phyloP scores from a whole-genome alignment of 2,888 invertebrate species.

The Slavum lentiscoides region DNA sequence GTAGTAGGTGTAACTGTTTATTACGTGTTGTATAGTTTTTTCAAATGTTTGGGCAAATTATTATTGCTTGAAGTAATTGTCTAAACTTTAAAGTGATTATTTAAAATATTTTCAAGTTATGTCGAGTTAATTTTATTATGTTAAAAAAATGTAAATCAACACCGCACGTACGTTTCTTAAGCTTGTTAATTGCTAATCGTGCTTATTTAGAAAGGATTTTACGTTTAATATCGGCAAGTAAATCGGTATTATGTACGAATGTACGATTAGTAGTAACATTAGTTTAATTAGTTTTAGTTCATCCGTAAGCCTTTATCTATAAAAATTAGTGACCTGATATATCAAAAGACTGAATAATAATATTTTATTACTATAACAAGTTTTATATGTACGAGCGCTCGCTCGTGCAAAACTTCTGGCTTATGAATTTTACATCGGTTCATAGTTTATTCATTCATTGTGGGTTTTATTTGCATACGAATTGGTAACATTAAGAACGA shows the following conservation, averaged over 20 bases:
- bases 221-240: not conserved
- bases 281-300: not conserved
- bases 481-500: slow-evolving; percentile 1
- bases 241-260: slow-evolving; percentile 2
- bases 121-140: not conserved
- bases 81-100: not conserved
- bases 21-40: not conserved
- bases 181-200: not conserved
- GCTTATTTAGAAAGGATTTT: not conserved
- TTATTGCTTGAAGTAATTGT: not conserved
- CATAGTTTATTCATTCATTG: slow-evolving; percentile 10
- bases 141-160: not conserved
- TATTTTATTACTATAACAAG: not conserved
- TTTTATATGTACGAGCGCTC: not conserved
- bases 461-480: slow-evolving; percentile 3
- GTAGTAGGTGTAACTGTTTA: not conserved
- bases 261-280: not conserved
- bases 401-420: not conserved
- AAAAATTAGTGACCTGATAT: not conserved
- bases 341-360: slow-evolving; percentile 22
- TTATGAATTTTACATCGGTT: not conserved
- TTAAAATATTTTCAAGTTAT: not conserved
- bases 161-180: not conserved
- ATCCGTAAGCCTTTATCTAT: not conserved
- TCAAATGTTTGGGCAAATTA: not conserved